Evolutionary conservation across 2,113 vertebrate species (phyloP).

Genomic region (Eublepharis macularius): DNA sequence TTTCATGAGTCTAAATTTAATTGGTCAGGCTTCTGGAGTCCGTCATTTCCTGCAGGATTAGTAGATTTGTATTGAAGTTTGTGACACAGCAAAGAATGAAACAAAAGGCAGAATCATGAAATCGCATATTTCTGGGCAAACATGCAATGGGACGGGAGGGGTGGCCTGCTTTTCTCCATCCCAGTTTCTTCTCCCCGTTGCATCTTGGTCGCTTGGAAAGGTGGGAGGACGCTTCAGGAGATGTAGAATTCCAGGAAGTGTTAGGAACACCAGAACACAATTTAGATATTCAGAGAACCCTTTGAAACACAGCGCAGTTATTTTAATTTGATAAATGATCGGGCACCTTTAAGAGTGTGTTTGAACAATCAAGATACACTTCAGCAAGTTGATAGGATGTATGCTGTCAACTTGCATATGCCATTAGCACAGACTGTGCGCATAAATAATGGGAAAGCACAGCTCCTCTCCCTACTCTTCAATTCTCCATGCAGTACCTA

Average conservation of each 20-base stretch:
- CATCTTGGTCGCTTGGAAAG: neutral
- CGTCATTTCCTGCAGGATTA: slow-evolving; percentile 68
- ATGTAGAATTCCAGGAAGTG: slow-evolving; percentile 3
- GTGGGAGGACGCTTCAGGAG: neutral
- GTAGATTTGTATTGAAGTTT: slow-evolving; percentile 55
- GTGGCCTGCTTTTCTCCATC: neutral
- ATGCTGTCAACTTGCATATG: slow-evolving; percentile 69
- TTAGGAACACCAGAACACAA: neutral
- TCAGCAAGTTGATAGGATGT: slow-evolving; percentile 70
- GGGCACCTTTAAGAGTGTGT: slow-evolving; percentile 69
- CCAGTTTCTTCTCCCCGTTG: neutral
- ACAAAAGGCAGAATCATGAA: neutral
- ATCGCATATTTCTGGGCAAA: neutral
- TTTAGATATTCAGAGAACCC: slow-evolving; percentile 10
- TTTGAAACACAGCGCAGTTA: slow-evolving; percentile 19
- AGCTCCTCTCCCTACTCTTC: neutral
- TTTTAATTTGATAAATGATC: slow-evolving; percentile 69
- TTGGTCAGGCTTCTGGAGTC: slow-evolving; percentile 72
- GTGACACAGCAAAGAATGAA: slow-evolving; percentile 10
- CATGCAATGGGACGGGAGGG: neutral
- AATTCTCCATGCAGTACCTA: neutral
- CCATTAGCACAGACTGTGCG: slow-evolving; percentile 56
- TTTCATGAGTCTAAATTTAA: slow-evolving; percentile 73
- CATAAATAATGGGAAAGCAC: slow-evolving; percentile 46
- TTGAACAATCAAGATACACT: slow-evolving; percentile 73